Conservation (phyloP, 2,888 invertebrate species). For the Dexiosoma caninum region DNA sequence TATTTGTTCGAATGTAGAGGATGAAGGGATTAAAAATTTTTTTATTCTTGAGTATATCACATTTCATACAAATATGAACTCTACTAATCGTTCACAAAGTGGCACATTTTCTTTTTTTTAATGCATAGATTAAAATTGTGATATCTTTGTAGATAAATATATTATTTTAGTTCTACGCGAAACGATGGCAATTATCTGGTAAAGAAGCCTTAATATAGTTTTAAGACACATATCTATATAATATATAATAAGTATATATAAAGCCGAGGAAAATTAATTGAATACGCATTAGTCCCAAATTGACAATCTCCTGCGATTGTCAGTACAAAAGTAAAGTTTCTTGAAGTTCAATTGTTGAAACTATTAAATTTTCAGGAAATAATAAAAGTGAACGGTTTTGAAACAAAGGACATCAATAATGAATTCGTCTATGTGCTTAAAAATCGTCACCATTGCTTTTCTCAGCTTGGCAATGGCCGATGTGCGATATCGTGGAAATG, state of each 20-base stretch:
- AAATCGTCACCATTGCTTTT: constrained; percentile 56
- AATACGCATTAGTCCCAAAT: constrained; percentile 72
- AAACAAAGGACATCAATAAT: constrained; percentile 19
- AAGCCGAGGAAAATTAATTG: constrained; percentile 75
- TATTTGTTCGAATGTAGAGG: too few relatives aligned
- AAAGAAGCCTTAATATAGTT: too few relatives aligned
- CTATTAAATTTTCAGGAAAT: background rate
- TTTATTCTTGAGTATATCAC: too few relatives aligned
- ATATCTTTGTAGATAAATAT: too few relatives aligned
- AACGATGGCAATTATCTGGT: too few relatives aligned
- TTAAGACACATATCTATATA: too few relatives aligned
- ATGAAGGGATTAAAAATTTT: too few relatives aligned
- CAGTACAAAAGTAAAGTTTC: constrained; percentile 14
- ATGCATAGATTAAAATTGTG: too few relatives aligned
- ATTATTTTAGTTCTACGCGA: too few relatives aligned
- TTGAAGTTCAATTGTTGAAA: constrained; percentile 16
- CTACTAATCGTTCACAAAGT: too few relatives aligned
- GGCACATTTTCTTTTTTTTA: too few relatives aligned
- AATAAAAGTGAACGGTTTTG: background rate
- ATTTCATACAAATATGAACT: too few relatives aligned
- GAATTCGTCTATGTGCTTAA: constrained; percentile 24
- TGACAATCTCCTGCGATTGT: constrained; percentile 41
- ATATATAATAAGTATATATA: constrained; percentile 68
- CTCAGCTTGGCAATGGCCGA: constrained; percentile 64
- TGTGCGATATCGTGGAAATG: constrained; percentile 67